Conservation (phyloP, 1,140 invertebrate genomes). For the Zophobas atratus region DNA sequence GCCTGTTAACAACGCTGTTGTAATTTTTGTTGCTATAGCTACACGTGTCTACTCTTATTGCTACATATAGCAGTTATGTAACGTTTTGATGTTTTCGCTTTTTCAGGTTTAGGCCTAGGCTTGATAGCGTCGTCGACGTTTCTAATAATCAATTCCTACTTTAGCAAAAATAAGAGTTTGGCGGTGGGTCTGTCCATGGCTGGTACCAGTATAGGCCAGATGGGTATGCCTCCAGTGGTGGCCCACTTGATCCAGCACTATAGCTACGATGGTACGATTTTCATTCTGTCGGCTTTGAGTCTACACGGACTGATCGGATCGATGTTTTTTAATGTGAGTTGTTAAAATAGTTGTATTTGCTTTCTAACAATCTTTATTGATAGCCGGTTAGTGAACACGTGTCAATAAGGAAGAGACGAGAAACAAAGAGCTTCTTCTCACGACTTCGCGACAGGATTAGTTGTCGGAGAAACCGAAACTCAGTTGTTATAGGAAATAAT, state of each 20-base stretch:
- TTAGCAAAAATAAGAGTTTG: constrained; percentile 75
- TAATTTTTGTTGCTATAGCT: too few species aligned
- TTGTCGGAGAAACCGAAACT: constrained; percentile 52
- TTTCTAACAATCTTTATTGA: constrained; percentile 27
- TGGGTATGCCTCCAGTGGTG: constrained; percentile 80
- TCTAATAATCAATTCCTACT: constrained; percentile 82
- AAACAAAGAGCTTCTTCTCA: constrained; percentile 30
- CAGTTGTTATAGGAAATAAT: constrained; percentile 53
- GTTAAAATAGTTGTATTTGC: constrained; percentile 1
- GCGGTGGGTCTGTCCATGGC: constrained; percentile 81
- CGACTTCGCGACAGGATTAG: constrained; percentile 35
- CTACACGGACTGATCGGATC: constrained; percentile 71
- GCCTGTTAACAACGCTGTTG: too few species aligned
- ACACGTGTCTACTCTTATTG: background rate
- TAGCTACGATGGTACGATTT: constrained; percentile 72
- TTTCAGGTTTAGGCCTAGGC: constrained; percentile 77
- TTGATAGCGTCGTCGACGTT: constrained; percentile 79
- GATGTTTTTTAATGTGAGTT: constrained; percentile 62
- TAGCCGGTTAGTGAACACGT: constrained; percentile 35
- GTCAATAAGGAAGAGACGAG: constrained; percentile 9
- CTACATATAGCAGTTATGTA: background rate
- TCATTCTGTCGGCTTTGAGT: constrained; percentile 75
- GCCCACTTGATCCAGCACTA: constrained; percentile 72
- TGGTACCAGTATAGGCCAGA: constrained; percentile 81
- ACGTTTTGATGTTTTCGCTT: constrained; percentile 48